Evolutionary conservation across 2,797 vertebrate species (phyloP).

Genomic region (Sebastes alutus): DNA sequence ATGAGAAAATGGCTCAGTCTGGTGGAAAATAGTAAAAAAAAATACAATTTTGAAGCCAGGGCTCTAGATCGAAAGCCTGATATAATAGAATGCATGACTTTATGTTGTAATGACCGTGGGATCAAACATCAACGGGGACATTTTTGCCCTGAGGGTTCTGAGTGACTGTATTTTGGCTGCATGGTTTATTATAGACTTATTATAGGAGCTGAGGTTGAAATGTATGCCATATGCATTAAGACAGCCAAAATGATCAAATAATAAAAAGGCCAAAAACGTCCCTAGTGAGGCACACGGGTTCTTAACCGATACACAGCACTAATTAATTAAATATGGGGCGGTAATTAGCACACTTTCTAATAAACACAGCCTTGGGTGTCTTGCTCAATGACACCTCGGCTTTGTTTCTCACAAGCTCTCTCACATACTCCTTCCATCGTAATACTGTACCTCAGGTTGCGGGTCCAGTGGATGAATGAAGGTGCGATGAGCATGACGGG

Average conservation of each 20-base stretch:
- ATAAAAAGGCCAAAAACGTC: neutral
- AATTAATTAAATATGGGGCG: neutral
- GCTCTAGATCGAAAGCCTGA: too few species aligned
- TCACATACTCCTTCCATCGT: neutral
- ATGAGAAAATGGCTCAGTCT: too few species aligned
- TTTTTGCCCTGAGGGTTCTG: too few species aligned
- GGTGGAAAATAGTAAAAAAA: too few species aligned
- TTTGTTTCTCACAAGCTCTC: neutral
- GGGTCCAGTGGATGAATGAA: constrained; percentile 92
- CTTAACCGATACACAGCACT: neutral
- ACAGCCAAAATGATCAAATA: neutral
- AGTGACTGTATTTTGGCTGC: too few species aligned
- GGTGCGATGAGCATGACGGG: constrained; percentile 87
- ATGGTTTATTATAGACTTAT: too few species aligned
- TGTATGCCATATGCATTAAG: too few species aligned
- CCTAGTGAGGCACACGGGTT: neutral
- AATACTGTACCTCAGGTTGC: constrained; percentile 89
- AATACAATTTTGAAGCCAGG: too few species aligned
- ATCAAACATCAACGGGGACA: too few species aligned
- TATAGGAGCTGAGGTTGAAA: too few species aligned
- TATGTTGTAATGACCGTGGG: too few species aligned
- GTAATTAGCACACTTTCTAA: neutral
- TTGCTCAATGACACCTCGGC: neutral
- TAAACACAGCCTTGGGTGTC: neutral
- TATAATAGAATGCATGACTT: too few species aligned